These are phyloP conservation scores for Pagetopsis macropterus DNA, from an alignment of 2,797 vertebrate species.

Conservation along the genomic window DNA sequence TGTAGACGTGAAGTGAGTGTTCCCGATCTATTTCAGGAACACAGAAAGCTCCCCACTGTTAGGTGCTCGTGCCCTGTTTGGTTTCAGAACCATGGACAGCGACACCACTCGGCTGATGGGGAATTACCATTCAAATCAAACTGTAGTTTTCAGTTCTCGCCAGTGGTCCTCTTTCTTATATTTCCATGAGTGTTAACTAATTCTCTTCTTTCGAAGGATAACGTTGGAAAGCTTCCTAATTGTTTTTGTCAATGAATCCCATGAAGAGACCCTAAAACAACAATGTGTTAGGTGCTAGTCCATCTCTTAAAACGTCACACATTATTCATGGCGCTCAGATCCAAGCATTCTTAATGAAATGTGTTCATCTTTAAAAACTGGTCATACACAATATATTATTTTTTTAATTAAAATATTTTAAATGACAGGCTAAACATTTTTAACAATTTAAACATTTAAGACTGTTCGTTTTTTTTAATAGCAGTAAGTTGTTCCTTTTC, in stretches of 20 bases:
- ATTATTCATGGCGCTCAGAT: background rate
- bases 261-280: background rate
- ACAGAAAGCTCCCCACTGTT: conserved; percentile 46
- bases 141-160: background rate
- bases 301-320: background rate
- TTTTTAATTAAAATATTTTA: background rate
- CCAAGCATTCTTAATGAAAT: background rate
- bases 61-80: conserved; percentile 10
- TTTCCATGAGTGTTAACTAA: background rate
- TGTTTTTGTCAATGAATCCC: conserved; percentile 10
- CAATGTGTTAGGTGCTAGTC: background rate
- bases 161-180: background rate
- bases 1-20: conserved; percentile 39
- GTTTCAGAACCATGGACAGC: conserved; percentile 61
- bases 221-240: background rate
- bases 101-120: background rate
- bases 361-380: background rate
- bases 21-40: conserved; percentile 67
- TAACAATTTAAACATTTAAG: background rate
- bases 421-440: background rate
- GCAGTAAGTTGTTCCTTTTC: background rate
- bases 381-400: background rate
- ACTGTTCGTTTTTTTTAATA: background rate
- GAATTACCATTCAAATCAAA: background rate
- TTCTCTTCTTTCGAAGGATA: conserved; percentile 2